These are phyloP conservation scores for Amphipyra tragopoginis DNA, from an alignment of 2,888 invertebrate genomes.

Conservation along the genomic window DNA sequence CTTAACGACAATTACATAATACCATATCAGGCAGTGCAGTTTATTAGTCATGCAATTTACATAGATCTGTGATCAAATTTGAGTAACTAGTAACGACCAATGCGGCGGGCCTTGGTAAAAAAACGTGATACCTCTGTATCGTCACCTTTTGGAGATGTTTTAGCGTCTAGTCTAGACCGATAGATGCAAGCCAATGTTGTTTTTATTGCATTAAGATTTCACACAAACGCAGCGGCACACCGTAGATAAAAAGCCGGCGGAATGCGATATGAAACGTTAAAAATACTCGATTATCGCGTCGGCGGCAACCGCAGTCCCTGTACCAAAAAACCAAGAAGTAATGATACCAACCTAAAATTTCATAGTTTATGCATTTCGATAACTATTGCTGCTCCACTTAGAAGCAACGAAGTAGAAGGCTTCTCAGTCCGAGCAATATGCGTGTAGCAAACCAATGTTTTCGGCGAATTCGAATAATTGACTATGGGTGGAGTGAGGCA, in stretches of 20 bases:
- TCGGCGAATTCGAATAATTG: constrained; percentile 81
- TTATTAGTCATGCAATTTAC: constrained; percentile 66
- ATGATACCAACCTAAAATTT: constrained; percentile 55
- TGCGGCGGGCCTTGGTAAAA: constrained; percentile 56
- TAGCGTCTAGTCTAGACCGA: constrained; percentile 53
- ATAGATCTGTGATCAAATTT: constrained; percentile 61
- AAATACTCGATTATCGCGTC: constrained; percentile 80
- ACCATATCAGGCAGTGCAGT: constrained; percentile 42
- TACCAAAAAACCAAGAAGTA: constrained; percentile 63
- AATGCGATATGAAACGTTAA: constrained; percentile 80
- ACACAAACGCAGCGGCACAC: constrained; percentile 63
- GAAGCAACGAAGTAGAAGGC: constrained; percentile 54
- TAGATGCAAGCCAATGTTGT: constrained; percentile 52
- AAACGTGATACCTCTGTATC: constrained; percentile 49
- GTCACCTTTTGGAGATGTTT: constrained; percentile 51
- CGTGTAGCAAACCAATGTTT: constrained; percentile 71
- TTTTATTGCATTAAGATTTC: constrained; percentile 64
- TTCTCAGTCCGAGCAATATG: constrained; percentile 70
- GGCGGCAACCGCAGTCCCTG: constrained; percentile 64
- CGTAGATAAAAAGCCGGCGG: constrained; percentile 71
- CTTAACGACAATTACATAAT: constrained; percentile 56
- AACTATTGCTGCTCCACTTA: constrained; percentile 72
- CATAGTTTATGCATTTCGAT: constrained; percentile 56
- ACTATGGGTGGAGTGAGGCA: constrained; percentile 72
- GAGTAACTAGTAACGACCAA: constrained; percentile 50